phyloP scores from a whole-genome alignment of 1,140 invertebrate species.

The Bombus turneri region DNA sequence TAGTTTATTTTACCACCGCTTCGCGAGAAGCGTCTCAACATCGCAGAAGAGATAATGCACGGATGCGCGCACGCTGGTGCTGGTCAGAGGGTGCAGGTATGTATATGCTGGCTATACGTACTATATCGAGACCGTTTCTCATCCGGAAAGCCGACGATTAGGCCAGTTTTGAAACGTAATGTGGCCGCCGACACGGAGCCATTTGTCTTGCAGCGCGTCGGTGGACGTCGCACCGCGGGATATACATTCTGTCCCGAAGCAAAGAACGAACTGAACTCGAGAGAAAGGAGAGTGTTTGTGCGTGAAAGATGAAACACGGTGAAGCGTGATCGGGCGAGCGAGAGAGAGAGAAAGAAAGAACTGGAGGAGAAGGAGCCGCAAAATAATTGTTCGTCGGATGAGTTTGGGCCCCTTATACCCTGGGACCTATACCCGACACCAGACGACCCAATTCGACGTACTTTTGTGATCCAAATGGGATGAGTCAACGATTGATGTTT shows the following conservation, averaged over 20 bases:
- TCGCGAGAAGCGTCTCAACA: constrained; percentile 8
- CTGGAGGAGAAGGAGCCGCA: constrained; percentile 61
- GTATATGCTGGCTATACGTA: constrained; percentile 49
- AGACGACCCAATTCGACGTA: constrained; percentile 70
- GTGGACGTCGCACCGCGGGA: constrained; percentile 78
- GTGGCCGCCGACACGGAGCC: constrained; percentile 79
- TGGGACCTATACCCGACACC: constrained; percentile 56
- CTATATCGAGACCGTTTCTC: constrained; percentile 65
- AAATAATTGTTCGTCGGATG: constrained; percentile 73
- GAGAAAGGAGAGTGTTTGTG: constrained; percentile 42
- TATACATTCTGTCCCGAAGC: constrained; percentile 65
- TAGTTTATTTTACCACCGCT: neutral
- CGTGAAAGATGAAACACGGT: neutral
- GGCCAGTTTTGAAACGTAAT: constrained; percentile 80
- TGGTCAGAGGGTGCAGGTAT: constrained; percentile 49
- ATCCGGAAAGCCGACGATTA: constrained; percentile 73
- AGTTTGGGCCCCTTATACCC: constrained; percentile 52
- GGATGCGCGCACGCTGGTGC: neutral
- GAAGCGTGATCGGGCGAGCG: constrained; percentile 1
- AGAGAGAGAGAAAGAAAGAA: constrained; percentile 14
- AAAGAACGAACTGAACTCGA: constrained; percentile 23
- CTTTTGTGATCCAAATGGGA: constrained; percentile 71
- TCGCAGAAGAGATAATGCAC: constrained; percentile 56
- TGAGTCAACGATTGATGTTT: constrained; percentile 72
- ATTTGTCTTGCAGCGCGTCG: constrained; percentile 80